phyloP scores from a whole-genome alignment of 2,113 vertebrate species.

The Myanophis thanlyinensis region DNA sequence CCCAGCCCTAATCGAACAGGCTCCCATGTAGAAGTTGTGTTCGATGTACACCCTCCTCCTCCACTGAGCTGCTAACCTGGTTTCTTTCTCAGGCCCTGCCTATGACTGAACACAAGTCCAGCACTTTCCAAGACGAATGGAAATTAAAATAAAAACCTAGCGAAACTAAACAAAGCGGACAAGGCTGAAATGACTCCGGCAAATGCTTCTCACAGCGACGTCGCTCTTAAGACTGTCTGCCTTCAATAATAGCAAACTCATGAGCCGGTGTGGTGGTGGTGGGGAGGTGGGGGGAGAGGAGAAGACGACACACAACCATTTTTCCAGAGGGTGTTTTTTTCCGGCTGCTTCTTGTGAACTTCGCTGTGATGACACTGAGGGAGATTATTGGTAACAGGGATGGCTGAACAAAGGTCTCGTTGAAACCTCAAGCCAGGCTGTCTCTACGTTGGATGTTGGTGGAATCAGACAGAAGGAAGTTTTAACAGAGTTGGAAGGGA shows the following conservation, averaged over 20 bases:
- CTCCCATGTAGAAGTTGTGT: background rate
- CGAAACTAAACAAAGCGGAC: background rate
- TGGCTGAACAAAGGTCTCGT: background rate
- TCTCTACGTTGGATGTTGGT: background rate
- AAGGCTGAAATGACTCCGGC: background rate
- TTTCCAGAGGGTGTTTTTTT: too few species aligned
- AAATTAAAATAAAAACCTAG: background rate
- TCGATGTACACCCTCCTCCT: background rate
- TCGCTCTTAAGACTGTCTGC: background rate
- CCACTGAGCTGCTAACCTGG: background rate
- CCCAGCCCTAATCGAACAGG: background rate
- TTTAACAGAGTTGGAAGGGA: background rate
- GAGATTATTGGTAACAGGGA: background rate
- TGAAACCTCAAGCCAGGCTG: background rate
- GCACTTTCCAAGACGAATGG: constrained; percentile 31
- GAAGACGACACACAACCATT: background rate
- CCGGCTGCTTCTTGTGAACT: background rate
- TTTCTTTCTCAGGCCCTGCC: fast-evolving
- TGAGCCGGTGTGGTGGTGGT: background rate
- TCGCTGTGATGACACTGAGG: background rate
- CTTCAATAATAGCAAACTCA: background rate
- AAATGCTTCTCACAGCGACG: fast-evolving
- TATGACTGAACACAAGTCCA: fast-evolving
- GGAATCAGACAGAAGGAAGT: background rate
- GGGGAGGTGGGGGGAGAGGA: too few species aligned